Percentiles rank a stretch among this genome's conserved stretches.
Conservation (phyloP, 2,888 invertebrate species). For the Melanotus villosus region DNA sequence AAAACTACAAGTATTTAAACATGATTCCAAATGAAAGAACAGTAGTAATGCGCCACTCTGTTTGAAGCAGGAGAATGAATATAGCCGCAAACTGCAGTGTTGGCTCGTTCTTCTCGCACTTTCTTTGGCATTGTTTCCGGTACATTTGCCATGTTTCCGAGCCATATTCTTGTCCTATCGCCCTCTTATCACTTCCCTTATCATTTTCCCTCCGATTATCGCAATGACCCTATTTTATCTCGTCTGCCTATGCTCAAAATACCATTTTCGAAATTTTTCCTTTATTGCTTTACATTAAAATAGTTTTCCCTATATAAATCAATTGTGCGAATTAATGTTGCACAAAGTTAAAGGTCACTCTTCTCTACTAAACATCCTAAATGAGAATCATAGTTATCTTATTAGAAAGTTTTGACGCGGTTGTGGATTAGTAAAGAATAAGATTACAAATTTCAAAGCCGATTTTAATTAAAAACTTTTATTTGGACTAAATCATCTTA, state of each 20-base stretch:
- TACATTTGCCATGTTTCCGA: conserved; percentile 67
- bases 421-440: too few relatives aligned
- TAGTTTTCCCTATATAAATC: not conserved
- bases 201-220: conserved; percentile 66
- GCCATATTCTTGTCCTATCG: conserved; percentile 66
- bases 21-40: conserved; percentile 48
- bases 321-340: too few relatives aligned
- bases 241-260: conserved; percentile 27
- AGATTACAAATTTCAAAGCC: too few relatives aligned
- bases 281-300: too few relatives aligned
- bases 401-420: too few relatives aligned
- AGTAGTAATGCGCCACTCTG: conserved; percentile 48
- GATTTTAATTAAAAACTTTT: too few relatives aligned
- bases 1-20: conserved; percentile 49
- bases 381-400: too few relatives aligned
- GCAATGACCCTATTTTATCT: conserved; percentile 58
- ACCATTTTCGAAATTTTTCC: conserved; percentile 30
- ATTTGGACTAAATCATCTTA: too few relatives aligned
- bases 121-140: conserved; percentile 67
- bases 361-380: too few relatives aligned
- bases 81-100: conserved; percentile 47
- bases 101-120: conserved; percentile 60
- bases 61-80: conserved; percentile 45
- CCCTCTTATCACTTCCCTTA: conserved; percentile 63
- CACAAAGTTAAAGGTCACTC: too few relatives aligned